Evolutionary conservation across 53 echinoderm and acorn worm species (phyloP).

Genomic region (Mesocentrotus franciscanus): DNA sequence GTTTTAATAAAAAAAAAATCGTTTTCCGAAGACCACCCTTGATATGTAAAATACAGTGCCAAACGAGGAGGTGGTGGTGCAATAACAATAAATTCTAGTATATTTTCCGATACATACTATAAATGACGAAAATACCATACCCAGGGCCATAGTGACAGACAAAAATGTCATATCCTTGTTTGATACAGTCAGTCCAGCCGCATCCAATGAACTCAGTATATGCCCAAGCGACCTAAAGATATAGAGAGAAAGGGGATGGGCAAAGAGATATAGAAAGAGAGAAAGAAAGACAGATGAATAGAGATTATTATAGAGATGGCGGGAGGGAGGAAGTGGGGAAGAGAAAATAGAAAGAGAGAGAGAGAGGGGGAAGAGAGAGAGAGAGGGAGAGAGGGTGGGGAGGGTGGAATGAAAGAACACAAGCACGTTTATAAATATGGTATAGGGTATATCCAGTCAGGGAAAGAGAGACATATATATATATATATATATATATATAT

Average conservation of each 20-base stretch:
- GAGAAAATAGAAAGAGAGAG: not conserved
- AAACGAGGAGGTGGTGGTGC: not conserved
- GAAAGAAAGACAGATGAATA: not conserved
- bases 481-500: too few species aligned
- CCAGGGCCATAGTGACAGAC: constrained; percentile 43
- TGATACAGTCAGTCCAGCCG: not conserved
- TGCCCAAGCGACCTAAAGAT: constrained; percentile 15
- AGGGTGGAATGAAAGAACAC: not conserved
- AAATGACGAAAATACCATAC: not conserved
- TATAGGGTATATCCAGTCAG: not conserved
- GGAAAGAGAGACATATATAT: too few species aligned
- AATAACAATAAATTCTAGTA: not conserved
- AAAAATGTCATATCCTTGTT: not conserved
- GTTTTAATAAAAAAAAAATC: too few species aligned
- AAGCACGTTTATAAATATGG: not conserved
- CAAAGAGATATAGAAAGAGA: not conserved
- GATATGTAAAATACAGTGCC: not conserved
- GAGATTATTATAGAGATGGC: too few species aligned
- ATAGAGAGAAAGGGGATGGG: not conserved
- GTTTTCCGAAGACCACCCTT: too few species aligned
- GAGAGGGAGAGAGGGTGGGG: not conserved
- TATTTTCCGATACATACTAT: not conserved
- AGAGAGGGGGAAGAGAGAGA: not conserved
- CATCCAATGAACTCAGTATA: constrained; percentile 30
- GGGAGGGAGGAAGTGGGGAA: too few species aligned